phyloP scores from a whole-genome alignment of 2,797 vertebrate genomes.

The Neomorphus geoffroyi region DNA sequence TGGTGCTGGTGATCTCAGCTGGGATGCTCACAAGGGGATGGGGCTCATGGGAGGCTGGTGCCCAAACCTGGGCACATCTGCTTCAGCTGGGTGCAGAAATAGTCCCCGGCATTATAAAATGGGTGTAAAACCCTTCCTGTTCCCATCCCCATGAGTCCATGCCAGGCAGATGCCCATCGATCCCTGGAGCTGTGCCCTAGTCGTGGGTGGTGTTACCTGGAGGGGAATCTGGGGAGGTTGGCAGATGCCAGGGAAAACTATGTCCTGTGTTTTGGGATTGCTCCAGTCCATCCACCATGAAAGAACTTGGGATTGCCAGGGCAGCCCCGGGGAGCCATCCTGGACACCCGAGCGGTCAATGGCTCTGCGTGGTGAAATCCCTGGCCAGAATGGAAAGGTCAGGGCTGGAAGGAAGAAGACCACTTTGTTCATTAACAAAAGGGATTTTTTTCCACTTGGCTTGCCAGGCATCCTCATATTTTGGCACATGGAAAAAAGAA shows the following conservation, averaged over 20 bases:
- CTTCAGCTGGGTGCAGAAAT: not conserved
- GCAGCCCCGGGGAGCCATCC: not conserved
- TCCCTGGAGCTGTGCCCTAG: not conserved
- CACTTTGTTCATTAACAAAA: slow-evolving; percentile 9
- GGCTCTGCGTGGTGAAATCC: not conserved
- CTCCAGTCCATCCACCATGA: not conserved
- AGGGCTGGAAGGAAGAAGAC: not conserved
- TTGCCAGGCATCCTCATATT: not conserved
- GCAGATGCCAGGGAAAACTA: not conserved
- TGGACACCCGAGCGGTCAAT: fast-evolving
- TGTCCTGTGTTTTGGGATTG: not conserved
- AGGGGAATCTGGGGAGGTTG: not conserved
- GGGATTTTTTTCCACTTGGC: not conserved
- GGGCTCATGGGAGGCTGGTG: not conserved
- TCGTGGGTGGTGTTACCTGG: not conserved
- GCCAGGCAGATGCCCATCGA: fast-evolving
- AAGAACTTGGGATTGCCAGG: not conserved
- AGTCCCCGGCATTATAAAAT: not conserved
- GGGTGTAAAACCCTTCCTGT: not conserved
- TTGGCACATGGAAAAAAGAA: not conserved
- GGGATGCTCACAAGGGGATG: not conserved
- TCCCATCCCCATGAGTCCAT: fast-evolving
- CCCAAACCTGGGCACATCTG: not conserved
- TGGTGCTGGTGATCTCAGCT: not conserved
- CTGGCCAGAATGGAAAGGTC: not conserved